Evolutionary conservation across 2,113 vertebrate species (phyloP), one percentile per base, ranked within the genome.

Genomic region (Epinephelus moara): DNA sequence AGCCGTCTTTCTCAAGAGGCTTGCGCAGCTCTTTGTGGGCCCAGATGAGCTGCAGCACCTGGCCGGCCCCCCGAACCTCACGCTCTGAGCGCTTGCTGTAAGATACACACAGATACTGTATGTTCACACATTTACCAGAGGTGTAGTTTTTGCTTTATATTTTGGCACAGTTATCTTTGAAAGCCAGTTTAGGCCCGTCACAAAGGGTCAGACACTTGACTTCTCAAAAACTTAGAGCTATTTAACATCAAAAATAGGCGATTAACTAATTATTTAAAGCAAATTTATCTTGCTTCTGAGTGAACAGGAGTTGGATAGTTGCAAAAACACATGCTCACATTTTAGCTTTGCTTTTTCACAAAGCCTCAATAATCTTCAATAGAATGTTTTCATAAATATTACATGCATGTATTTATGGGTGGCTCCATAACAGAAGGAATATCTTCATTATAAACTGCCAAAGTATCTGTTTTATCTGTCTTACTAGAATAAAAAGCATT

Each of bases 1-100:
- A 99, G 49, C 98, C 98, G 30, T 99, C 98, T 80, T 99, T 99
- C 84, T 99, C 98, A 1, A 99, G 95, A 4, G 97, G 96, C 53
- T 96, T 96, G 62, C 98, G 95, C 27, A 99, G 96, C 77, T 99
- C 98, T 82, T 99, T 99, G 85, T 98, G 98, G 1, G 96, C 97
- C 98, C 98, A 99, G 71, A 99, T 87, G 0, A 98, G 97, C 94
- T 99, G 98, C 81, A 99, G 91, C 30, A 98, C 97, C 0, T 97
- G 96, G 70, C 97, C 97, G 0, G 98, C 97, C 0, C 96, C 97
- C 62, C 98, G 96, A 33, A 98, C 97, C 89, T 99, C 98, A 57
- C 97, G 97, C 77, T 99, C 98, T 0, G 98, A 97, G 14, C 97
- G 97, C 86, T 97, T 98, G 74, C 98, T 99, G 86, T 10, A 70